Evolutionary conservation across 2,797 vertebrate genomes (phyloP).

Genomic region (Pipistrellus nathusii): DNA sequence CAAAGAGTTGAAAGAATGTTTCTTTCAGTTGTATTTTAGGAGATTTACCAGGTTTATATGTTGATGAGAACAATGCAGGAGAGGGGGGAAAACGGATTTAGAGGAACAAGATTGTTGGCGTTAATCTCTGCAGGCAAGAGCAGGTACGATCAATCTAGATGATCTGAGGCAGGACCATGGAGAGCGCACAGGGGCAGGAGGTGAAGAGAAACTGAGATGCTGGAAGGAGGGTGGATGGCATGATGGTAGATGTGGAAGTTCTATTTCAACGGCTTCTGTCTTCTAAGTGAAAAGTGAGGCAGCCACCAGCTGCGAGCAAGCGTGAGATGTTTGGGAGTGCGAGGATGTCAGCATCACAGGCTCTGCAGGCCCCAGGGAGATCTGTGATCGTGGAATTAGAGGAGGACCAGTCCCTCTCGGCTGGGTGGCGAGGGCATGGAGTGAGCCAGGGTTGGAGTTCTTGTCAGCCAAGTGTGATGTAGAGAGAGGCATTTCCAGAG

Average conservation of each 20-base stretch:
- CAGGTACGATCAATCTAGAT: not conserved
- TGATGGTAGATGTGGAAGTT: not conserved
- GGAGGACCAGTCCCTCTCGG: not conserved
- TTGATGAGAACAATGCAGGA: not conserved
- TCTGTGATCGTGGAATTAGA: fast-evolving
- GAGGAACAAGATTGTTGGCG: not conserved
- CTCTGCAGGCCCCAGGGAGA: fast-evolving
- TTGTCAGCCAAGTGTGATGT: not conserved
- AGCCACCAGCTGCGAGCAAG: not conserved
- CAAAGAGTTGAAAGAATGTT: not conserved
- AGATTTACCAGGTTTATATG: not conserved
- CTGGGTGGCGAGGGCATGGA: not conserved
- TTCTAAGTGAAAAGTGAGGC: not conserved
- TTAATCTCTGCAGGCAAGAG: not conserved
- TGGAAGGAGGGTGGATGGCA: not conserved
- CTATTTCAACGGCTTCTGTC: not conserved
- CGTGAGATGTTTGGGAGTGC: not conserved
- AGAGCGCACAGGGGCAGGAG: not conserved
- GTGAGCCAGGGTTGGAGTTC: not conserved
- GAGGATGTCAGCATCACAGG: too few relatives aligned
- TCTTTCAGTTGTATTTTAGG: not conserved
- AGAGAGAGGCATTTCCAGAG: not conserved
- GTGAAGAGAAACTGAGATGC: not conserved
- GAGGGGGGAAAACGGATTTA: not conserved
- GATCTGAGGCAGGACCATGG: not conserved